phyloP scores from a whole-genome alignment of 2,113 vertebrate species.

The Hypocryptadius cinnamomeus region DNA sequence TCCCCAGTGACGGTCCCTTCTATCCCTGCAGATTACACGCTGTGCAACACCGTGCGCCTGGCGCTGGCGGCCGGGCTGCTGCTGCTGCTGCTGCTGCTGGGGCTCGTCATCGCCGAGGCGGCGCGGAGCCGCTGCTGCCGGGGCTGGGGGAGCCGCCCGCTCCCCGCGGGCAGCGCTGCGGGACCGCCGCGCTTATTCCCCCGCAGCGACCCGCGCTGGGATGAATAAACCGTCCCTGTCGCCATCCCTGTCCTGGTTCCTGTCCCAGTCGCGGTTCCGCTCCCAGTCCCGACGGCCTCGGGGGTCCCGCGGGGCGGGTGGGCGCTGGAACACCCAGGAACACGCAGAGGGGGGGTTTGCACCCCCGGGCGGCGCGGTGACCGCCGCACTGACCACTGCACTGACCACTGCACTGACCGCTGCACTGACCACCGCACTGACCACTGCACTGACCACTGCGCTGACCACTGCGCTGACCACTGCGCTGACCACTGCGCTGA shows the following conservation, averaged over 20 bases:
- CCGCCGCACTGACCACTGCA: background rate
- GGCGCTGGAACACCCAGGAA: background rate
- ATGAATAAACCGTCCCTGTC: background rate
- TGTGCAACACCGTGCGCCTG: background rate
- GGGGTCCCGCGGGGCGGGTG: too few relatives aligned
- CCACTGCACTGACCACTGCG: background rate
- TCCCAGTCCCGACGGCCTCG: too few relatives aligned
- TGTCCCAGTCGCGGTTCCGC: rapidly evolving
- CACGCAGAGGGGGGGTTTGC: background rate
- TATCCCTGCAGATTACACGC: background rate
- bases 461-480: too few relatives aligned
- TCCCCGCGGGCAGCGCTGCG: background rate
- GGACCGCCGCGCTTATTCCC: rapidly evolving
- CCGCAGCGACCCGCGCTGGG: too few relatives aligned
- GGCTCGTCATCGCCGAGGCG: background rate
- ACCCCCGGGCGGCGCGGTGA: background rate
- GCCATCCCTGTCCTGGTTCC: background rate
- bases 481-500: too few relatives aligned
- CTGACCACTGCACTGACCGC: background rate
- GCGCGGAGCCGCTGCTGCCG: too few relatives aligned
- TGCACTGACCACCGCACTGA: background rate
- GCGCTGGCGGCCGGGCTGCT: background rate
- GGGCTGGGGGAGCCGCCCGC: too few relatives aligned
- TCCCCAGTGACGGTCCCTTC: background rate
- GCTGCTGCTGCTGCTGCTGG: background rate